These are phyloP conservation scores for Leuciscus waleckii DNA, from an alignment of 2,797 vertebrate genomes.

Conservation along the genomic window DNA sequence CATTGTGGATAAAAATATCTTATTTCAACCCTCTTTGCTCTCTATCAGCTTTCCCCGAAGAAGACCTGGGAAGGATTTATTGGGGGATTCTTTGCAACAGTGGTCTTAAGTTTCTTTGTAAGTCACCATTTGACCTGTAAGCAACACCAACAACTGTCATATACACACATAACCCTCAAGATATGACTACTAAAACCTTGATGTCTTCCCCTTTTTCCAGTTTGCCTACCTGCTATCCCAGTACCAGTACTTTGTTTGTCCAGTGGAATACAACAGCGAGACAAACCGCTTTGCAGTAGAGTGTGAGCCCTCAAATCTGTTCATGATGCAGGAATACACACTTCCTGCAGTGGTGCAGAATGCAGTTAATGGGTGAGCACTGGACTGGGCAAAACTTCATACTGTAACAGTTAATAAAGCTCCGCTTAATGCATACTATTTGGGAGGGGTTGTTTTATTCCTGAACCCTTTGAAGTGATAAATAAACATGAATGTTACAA, in stretches of 20 bases:
- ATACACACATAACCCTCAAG: background rate
- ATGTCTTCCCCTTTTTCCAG: conserved; percentile 70
- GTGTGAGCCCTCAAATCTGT: conserved; percentile 91
- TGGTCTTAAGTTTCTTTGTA: conserved; percentile 94
- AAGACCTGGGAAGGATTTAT: conserved; percentile 99
- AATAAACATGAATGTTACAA: background rate
- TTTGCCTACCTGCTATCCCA: conserved; percentile 89
- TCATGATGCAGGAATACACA: conserved; percentile 88
- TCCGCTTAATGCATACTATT: background rate
- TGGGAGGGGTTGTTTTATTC: background rate
- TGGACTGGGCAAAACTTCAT: background rate
- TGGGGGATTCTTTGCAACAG: conserved; percentile 94
- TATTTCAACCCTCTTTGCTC: conserved; percentile 1
- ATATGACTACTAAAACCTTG: background rate
- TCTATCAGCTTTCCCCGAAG: conserved; percentile 91
- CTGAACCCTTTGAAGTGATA: background rate
- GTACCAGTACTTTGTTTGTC: conserved; percentile 95
- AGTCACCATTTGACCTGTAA: conserved; percentile 68
- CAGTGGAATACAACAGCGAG: conserved; percentile 92
- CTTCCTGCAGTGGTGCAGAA: conserved; percentile 83
- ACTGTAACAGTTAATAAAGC: background rate
- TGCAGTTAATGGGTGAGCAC: conserved; percentile 82
- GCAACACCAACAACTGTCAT: background rate
- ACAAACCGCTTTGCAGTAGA: conserved; percentile 89
- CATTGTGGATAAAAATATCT: background rate